Conservation (phyloP, 1,140 invertebrate species). For the Drosophila tsacasi region DNA sequence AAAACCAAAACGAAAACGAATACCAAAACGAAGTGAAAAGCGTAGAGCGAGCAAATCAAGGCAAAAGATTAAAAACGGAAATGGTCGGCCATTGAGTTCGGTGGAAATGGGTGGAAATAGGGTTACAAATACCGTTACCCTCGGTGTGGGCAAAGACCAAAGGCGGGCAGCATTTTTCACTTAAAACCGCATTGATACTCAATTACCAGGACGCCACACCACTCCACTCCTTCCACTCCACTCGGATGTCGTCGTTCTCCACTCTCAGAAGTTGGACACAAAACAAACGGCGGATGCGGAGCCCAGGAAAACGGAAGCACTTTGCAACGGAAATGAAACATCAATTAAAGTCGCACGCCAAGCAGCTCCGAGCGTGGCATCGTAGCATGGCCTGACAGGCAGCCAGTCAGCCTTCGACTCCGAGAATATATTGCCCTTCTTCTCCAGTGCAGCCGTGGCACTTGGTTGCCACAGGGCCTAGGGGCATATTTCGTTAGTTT, state of each 20-base stretch:
- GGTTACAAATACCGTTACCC: neutral
- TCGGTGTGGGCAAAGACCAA: neutral
- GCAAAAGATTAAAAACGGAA: slow-evolving; percentile 79
- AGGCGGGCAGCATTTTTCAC: slow-evolving; percentile 74
- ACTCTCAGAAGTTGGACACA: slow-evolving; percentile 14
- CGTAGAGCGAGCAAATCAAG: slow-evolving; percentile 64
- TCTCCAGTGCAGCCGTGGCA: slow-evolving; percentile 13
- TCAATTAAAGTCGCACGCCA: slow-evolving; percentile 80
- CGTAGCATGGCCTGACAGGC: slow-evolving; percentile 8
- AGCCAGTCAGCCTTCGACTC: slow-evolving; percentile 21
- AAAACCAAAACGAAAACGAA: slow-evolving; percentile 22
- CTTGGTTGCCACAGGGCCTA: slow-evolving; percentile 35
- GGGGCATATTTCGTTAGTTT: slow-evolving; percentile 57
- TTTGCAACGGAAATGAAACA: slow-evolving; percentile 84
- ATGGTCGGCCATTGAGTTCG: slow-evolving; percentile 46
- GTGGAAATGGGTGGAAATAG: neutral
- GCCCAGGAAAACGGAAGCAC: slow-evolving; percentile 78
- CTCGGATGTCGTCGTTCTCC: neutral
- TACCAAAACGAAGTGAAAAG: slow-evolving; percentile 26
- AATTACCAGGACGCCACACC: slow-evolving; percentile 65
- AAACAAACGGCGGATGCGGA: slow-evolving; percentile 73
- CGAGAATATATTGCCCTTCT: slow-evolving; percentile 44
- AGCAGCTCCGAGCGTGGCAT: slow-evolving; percentile 15
- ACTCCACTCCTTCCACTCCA: neutral
- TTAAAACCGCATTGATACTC: slow-evolving; percentile 85